phyloP scores from a whole-genome alignment of 2,797 vertebrate genomes.

The Gallirallus australis region DNA sequence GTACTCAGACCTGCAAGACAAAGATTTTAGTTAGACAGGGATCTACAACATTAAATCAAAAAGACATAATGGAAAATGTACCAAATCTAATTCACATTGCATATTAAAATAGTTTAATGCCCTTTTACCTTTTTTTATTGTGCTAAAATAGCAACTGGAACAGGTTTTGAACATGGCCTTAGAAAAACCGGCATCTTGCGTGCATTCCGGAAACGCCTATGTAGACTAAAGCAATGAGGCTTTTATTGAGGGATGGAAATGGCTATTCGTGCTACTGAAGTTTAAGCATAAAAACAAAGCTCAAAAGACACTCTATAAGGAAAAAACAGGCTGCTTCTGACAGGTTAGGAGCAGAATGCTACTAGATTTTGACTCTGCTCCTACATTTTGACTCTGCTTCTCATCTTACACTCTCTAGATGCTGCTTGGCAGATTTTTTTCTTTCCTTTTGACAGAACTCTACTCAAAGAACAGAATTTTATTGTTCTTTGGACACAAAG shows the following conservation, averaged over 20 bases:
- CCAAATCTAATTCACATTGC: background rate
- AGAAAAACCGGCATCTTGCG: background rate
- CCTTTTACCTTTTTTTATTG: background rate
- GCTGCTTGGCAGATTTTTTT: background rate
- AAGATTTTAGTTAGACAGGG: conserved; percentile 52
- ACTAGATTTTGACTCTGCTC: background rate
- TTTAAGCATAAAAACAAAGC: background rate
- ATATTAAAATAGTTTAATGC: background rate
- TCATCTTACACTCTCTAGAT: background rate
- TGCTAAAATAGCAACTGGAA: background rate
- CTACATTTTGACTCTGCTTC: background rate
- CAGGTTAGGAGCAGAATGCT: background rate
- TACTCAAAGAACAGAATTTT: background rate
- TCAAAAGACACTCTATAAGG: background rate
- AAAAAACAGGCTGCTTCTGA: background rate
- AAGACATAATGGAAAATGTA: background rate
- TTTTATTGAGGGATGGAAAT: background rate
- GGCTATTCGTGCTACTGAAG: background rate
- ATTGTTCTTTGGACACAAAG: background rate
- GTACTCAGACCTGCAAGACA: conserved; percentile 92
- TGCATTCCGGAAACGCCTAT: background rate
- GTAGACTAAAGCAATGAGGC: background rate
- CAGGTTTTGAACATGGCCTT: background rate
- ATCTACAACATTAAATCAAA: background rate
- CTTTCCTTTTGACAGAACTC: background rate